Base-by-base conservation (phyloP, 2,888 invertebrate species). In the Netelia virgata region DNA sequence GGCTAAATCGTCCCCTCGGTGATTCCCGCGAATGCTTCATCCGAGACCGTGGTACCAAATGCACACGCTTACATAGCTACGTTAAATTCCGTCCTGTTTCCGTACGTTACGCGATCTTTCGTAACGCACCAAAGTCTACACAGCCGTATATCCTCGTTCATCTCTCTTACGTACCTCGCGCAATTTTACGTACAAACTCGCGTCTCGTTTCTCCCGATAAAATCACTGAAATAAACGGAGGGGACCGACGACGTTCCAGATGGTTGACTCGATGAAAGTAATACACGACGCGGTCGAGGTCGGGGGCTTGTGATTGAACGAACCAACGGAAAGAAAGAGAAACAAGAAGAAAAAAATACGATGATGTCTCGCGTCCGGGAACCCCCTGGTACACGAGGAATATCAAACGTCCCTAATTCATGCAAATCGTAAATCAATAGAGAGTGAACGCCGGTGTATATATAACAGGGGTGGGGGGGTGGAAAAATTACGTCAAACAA, bases 371-470 rank as follows among this genome's bases (percentile, higher is more conserved):
- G 36, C 41, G 57, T 55, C 18, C 57, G 36, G 55, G 57, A 64
- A 69, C 63, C 47, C 64, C 69, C 74, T 69, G 76, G 70, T 47
- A 78, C 70, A 66, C 55, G 75, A 55, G 63, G 64, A 70, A 74
- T 57, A 83, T 59, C 83, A 79, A 70, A 75, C 83, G 64, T 28
- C 41, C 64, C 75, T 79, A 79, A 83, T 83, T 83, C 70, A 83
- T 79, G 79, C 79, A 83, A 83, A 83, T 83, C 75, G 79, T 79
- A 79, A 83, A 83, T 79, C 83, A 79, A 75, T 83, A 79, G 55
- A 75, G 75, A 47, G 18, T 43, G 3, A 9, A 18, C 18, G 57
- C n/a, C n/a, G 53, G 16, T 14, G n/a, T 14, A 14, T n/a, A 53
- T 53, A 14, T 2, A 14, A 6, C 6, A n/a, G 16, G 53, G 61